Evolutionary conservation across 1,140 invertebrate genomes (phyloP), one percentile per base, ranked within the genome.

Genomic region (Sarcophaga peregrina): DNA sequence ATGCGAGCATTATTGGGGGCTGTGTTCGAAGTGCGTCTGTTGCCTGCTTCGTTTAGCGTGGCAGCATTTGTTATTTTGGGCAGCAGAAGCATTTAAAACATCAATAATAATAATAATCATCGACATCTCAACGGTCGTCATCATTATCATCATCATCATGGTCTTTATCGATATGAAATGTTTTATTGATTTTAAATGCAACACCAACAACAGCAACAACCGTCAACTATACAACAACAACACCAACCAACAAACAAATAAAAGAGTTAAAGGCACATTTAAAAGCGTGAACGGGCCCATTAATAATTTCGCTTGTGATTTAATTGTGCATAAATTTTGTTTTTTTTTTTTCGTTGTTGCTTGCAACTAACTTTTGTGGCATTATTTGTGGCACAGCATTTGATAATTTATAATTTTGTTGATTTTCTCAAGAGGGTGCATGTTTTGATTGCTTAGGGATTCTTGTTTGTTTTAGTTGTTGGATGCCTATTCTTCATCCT

Each of bases 301-400:
- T 88, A 90, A 90, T 90, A 90, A 90, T 89, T 90, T 90, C 89
- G 83, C 83, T 86, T 87, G 86, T 88, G 89, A 90, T 90, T 90
- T 90, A 87, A 90, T 90, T 88, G 87, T 90, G 87, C 89, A 90
- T 90, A 90, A 90, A 90, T 90, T 90, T 90, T 87, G 88, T 90
- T 74, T 74, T 76, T 78, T 17, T 15, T n/a, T 50, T 50, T 48
- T 8, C 45, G 74, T 48, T 76, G 58, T 62, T 62, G 58, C 52
- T 54, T 54, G 20, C 37, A n/a, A 17, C 15, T 62, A n/a, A 17
- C 7, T 13, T 7, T 76, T 7, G 5, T 74, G 20, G 37, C 8
- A 45, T 74, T 37, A 4, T 37, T 37, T 74, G 73, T 48, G 62
- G 62, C 74, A 47, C 45, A 76, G 45, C 73, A 76, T 82, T 76